Conservation (phyloP, 2,888 invertebrate genomes). For the Phaedon cochleariae region DNA sequence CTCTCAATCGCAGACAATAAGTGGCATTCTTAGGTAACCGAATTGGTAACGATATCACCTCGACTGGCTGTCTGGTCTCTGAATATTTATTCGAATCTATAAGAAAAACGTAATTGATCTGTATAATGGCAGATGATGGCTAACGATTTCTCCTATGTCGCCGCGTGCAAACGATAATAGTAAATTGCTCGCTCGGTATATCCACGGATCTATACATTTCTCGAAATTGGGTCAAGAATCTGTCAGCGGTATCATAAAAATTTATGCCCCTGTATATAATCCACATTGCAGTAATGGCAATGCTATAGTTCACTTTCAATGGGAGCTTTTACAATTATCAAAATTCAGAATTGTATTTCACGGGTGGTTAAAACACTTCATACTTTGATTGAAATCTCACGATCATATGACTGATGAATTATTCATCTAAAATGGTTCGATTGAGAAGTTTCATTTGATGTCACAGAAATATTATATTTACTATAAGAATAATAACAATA, state of each 20-base stretch:
- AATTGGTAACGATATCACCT: constrained; percentile 33
- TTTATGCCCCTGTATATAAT: constrained; percentile 29
- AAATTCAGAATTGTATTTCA: too few species aligned
- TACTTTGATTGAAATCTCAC: too few species aligned
- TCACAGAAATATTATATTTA: too few species aligned
- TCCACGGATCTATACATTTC: constrained; percentile 30
- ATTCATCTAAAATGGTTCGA: too few species aligned
- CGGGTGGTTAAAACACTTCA: too few species aligned
- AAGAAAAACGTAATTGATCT: constrained; percentile 44
- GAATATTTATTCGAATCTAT: constrained; percentile 37
- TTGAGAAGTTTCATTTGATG: too few species aligned
- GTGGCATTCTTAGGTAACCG: constrained; percentile 25
- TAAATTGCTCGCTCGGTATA: constrained; percentile 27
- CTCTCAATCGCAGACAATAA: constrained; percentile 22
- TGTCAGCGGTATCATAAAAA: constrained; percentile 39
- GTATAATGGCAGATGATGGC: constrained; percentile 17
- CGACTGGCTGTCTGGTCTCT: constrained; percentile 35
- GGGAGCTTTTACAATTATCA: too few species aligned
- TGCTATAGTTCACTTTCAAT: too few species aligned
- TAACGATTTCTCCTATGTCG: constrained; percentile 43
- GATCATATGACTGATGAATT: too few species aligned
- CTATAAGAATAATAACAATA: too few species aligned
- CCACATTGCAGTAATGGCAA: too few species aligned
- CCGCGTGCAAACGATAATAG: constrained; percentile 37
- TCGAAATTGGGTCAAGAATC: constrained; percentile 44